Percentiles rank a stretch among this genome's conserved stretches.
Evolutionary conservation across 2,797 vertebrate genomes (phyloP).

Genomic region (Acipenser oxyrinchus): DNA sequence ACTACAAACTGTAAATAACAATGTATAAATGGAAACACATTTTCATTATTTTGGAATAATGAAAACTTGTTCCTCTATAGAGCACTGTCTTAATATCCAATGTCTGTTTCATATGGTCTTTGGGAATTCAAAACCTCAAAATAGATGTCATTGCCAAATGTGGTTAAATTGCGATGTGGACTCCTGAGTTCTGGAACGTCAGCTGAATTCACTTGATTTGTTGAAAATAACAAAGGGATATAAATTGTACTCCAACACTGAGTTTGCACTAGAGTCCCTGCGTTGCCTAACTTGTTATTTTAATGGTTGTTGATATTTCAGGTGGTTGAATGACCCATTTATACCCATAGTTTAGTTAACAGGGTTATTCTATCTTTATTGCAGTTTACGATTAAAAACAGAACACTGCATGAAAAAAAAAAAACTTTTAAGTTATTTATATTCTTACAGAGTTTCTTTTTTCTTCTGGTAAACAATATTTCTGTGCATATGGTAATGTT

Average conservation of each 20-base stretch:
- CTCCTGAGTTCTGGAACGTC: constrained; percentile 59
- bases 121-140: constrained; percentile 41
- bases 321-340: too few species aligned
- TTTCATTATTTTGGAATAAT: neutral
- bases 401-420: neutral
- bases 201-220: constrained; percentile 13
- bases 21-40: neutral
- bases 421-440: constrained; percentile 4
- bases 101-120: neutral
- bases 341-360: too few species aligned
- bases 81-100: neutral
- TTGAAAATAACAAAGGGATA: neutral
- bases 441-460: constrained; percentile 12
- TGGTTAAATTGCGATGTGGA: constrained; percentile 46
- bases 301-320: constrained; percentile 27
- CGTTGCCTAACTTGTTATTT: constrained; percentile 51
- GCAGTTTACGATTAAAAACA: too few species aligned
- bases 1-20: neutral
- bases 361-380: too few species aligned
- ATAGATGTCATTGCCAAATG: constrained; percentile 54
- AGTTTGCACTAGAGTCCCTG: constrained; percentile 38
- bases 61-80: too few species aligned
- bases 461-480: constrained; percentile 7
- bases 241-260: neutral
- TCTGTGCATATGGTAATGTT: constrained; percentile 29